A percentile compares a stretch with the other conserved stretches of the same genome.
These are phyloP conservation scores for Eretmochelys imbricata DNA, from an alignment of 2,113 vertebrate species.

Conservation along the genomic window DNA sequence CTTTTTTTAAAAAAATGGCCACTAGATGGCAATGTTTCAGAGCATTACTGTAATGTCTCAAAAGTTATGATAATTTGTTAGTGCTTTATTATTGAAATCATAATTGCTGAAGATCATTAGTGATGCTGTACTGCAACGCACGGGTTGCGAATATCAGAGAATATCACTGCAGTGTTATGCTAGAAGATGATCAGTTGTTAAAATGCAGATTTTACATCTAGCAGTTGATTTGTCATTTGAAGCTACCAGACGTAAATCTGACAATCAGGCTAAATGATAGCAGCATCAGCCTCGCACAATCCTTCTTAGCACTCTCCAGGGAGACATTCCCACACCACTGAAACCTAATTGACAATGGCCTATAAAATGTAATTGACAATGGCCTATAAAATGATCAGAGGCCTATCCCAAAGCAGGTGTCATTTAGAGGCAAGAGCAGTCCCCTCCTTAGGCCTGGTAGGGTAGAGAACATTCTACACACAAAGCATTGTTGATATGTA, in stretches of 20 bases:
- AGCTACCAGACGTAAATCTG: not conserved
- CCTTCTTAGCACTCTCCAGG: not conserved
- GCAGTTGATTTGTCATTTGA: not conserved
- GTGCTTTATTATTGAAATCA: not conserved
- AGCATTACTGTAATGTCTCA: not conserved
- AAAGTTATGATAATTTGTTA: not conserved
- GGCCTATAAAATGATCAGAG: not conserved
- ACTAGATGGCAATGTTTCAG: conserved; percentile 63
- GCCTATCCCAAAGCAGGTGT: not conserved
- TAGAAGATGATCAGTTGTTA: not conserved
- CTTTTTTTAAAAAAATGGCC: not conserved
- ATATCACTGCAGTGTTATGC: not conserved
- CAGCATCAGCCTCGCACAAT: not conserved
- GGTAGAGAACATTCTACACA: not conserved
- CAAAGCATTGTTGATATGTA: not conserved
- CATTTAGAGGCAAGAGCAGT: not conserved
- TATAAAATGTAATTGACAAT: not conserved
- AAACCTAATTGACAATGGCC: not conserved
- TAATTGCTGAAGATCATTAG: not conserved
- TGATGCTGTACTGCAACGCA: not conserved
- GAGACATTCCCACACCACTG: not conserved
- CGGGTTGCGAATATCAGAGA: not conserved
- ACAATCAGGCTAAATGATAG: not conserved
- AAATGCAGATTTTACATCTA: not conserved
- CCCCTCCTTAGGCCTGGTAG: not conserved